A percentile compares a stretch with the other conserved stretches of the same genome.
Evolutionary conservation across 2,797 vertebrate species (phyloP).

Genomic region (Scomberomorus guttatus): DNA sequence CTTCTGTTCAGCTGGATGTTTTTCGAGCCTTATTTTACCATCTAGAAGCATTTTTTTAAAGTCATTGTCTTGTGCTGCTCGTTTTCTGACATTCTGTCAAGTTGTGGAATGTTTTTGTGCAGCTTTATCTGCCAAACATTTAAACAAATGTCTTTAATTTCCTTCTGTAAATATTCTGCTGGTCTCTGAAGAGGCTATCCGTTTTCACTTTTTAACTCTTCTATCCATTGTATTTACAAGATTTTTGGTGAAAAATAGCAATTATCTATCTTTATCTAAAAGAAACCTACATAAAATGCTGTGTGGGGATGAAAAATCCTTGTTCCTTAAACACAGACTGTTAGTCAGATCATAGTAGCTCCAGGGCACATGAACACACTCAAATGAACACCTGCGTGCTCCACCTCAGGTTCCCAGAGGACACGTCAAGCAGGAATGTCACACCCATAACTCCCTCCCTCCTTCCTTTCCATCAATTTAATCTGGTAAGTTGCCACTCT

Average conservation of each 20-base stretch:
- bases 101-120: constrained; percentile 5
- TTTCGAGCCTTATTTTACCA: constrained; percentile 7
- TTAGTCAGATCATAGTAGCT: constrained; percentile 18
- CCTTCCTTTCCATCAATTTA: constrained; percentile 23
- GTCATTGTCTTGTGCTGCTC: background rate
- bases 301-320: background rate
- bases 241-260: background rate
- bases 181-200: background rate
- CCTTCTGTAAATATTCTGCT: constrained; percentile 32
- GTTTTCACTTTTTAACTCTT: constrained; percentile 12
- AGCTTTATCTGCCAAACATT: constrained; percentile 27
- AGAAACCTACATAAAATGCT: background rate
- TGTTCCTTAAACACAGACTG: background rate
- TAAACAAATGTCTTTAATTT: constrained; percentile 56
- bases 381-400: constrained; percentile 59
- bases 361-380: constrained; percentile 11
- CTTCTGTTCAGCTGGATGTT: background rate
- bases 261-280: background rate
- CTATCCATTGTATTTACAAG: background rate
- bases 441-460: constrained; percentile 32
- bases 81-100: constrained; percentile 17
- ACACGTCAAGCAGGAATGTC: constrained; percentile 70
- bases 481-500: constrained; percentile 10
- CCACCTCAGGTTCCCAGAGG: constrained; percentile 49
- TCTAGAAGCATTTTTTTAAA: constrained; percentile 33